Percentiles rank a stretch among this genome's conserved stretches.
Evolutionary conservation across 2,888 invertebrate genomes (phyloP).

Genomic region (Cerastoderma edule): DNA sequence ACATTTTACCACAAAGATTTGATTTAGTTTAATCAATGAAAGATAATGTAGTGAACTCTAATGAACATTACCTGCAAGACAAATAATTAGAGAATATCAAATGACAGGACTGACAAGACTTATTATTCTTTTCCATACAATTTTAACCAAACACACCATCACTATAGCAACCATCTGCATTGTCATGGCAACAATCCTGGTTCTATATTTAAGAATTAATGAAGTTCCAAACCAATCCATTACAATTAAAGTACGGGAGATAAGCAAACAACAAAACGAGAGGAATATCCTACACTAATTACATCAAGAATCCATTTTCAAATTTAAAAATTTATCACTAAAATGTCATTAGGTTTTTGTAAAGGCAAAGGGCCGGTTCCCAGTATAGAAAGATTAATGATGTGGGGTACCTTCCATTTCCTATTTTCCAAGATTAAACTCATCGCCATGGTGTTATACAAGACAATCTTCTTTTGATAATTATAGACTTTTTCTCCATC

Average conservation of each 20-base stretch:
- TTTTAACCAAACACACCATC: constrained; percentile 3
- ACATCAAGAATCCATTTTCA: constrained; percentile 23
- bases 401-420: constrained; percentile 7
- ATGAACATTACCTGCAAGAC: too few relatives aligned
- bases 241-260: constrained; percentile 21
- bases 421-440: constrained; percentile 9
- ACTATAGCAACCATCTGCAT: constrained; percentile 12
- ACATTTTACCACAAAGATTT: too few relatives aligned
- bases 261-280: constrained; percentile 21
- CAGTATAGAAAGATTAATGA: constrained; percentile 3
- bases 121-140: not conserved
- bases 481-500: constrained; percentile 4
- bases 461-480: not conserved
- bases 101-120: not conserved
- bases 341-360: constrained; percentile 11
- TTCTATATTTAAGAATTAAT: constrained; percentile 23
- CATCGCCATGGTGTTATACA: not conserved
- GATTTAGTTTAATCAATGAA: too few relatives aligned
- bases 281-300: constrained; percentile 8
- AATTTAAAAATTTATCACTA: constrained; percentile 18
- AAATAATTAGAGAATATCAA: too few relatives aligned
- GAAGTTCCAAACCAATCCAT: constrained; percentile 1
- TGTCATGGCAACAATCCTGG: constrained; percentile 10
- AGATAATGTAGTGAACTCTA: too few relatives aligned
- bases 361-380: constrained; percentile 4